Conservation (phyloP, 1,140 invertebrate species). For the Lethrus apterus region DNA sequence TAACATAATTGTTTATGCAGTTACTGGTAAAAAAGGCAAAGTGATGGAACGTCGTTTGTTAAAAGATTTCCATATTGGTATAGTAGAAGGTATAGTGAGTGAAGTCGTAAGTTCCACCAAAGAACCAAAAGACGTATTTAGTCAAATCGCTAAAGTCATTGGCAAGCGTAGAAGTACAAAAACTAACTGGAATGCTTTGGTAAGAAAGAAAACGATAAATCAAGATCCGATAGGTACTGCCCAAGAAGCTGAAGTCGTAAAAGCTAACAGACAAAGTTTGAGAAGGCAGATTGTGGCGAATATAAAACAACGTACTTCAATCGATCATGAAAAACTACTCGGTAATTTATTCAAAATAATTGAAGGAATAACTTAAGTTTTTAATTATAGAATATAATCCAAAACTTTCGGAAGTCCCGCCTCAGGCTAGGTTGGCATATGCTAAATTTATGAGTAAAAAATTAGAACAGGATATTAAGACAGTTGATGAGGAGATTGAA, state of each 20-base stretch:
- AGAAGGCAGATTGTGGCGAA: slow-evolving; percentile 53
- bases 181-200: slow-evolving; percentile 79
- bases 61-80: slow-evolving; percentile 85
- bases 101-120: slow-evolving; percentile 59
- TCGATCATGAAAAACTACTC: slow-evolving; percentile 62
- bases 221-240: slow-evolving; percentile 72
- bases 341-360: slow-evolving; percentile 43
- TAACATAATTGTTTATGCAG: too few relatives aligned
- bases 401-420: slow-evolving; percentile 61
- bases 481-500: slow-evolving; percentile 13
- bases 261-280: slow-evolving; percentile 58
- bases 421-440: slow-evolving; percentile 70
- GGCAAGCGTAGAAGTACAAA: slow-evolving; percentile 57
- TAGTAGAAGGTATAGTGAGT: slow-evolving; percentile 74
- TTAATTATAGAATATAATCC: slow-evolving; percentile 65
- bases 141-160: slow-evolving; percentile 68
- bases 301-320: slow-evolving; percentile 47
- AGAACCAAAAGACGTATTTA: slow-evolving; percentile 69
- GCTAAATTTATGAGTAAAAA: slow-evolving; percentile 76
- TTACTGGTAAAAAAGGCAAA: slow-evolving; percentile 73
- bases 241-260: slow-evolving; percentile 52
- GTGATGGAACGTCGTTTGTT: slow-evolving; percentile 75
- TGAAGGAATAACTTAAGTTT: not conserved
- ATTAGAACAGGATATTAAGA: slow-evolving; percentile 49
- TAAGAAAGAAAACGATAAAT: slow-evolving; percentile 58